A percentile compares a stretch with the other conserved stretches of the same genome.
Evolutionary conservation across 2,888 invertebrate genomes (phyloP).

Genomic region (Limenitis camilla): DNA sequence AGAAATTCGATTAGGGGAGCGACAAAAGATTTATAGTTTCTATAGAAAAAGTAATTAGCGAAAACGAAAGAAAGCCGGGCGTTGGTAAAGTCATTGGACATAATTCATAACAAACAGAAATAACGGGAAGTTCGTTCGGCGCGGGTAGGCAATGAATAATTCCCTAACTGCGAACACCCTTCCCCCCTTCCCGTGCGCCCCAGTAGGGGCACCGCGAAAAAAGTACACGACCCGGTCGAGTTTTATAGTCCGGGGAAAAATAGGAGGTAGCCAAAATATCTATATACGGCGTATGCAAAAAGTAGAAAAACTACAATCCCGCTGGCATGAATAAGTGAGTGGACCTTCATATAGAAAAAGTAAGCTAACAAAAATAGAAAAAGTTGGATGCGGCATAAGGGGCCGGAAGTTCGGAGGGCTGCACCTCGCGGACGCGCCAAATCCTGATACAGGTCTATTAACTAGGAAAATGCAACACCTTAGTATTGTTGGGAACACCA

Average conservation of each 20-base stretch:
- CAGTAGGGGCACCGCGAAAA: slow-evolving; percentile 62
- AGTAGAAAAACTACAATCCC: slow-evolving; percentile 65
- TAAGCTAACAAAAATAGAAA: slow-evolving; percentile 55
- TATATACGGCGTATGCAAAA: slow-evolving; percentile 66
- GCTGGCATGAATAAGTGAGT: slow-evolving; percentile 72
- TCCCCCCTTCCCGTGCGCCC: slow-evolving; percentile 33
- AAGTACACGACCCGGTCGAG: slow-evolving; percentile 67
- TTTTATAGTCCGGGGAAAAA: slow-evolving; percentile 71
- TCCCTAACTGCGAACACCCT: slow-evolving; percentile 72
- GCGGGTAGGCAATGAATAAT: slow-evolving; percentile 74
- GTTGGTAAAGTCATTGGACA: slow-evolving; percentile 71
- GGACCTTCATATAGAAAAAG: slow-evolving; percentile 67
- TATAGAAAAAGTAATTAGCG: slow-evolving; percentile 69
- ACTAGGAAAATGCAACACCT: slow-evolving; percentile 21
- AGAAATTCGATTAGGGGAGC: slow-evolving; percentile 30
- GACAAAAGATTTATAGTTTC: slow-evolving; percentile 60
- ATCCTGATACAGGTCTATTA: slow-evolving; percentile 28
- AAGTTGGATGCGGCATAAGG: slow-evolving; percentile 35
- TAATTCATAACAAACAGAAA: slow-evolving; percentile 75
- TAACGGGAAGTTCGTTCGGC: slow-evolving; percentile 71
- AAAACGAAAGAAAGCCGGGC: slow-evolving; percentile 64
- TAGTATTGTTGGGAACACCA: slow-evolving; percentile 4
- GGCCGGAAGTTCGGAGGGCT: slow-evolving; percentile 31
- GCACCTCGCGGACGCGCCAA: slow-evolving; percentile 26
- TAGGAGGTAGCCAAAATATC: slow-evolving; percentile 71